Conservation (phyloP, 2,888 invertebrate genomes). For the Cheilosia soror region DNA sequence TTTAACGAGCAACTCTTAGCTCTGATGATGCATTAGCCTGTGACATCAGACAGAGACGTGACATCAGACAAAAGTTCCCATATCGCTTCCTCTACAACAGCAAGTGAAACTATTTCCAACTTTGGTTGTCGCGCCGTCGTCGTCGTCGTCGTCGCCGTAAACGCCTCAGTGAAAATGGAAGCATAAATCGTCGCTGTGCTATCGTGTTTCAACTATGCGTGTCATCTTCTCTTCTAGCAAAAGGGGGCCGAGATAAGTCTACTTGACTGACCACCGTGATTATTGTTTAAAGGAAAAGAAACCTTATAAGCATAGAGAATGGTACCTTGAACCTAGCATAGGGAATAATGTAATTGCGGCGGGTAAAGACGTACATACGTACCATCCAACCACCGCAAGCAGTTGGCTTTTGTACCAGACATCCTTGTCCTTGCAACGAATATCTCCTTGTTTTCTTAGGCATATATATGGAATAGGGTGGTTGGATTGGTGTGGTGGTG, state of each 20-base stretch:
- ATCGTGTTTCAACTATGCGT: constrained; percentile 51
- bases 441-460: constrained; percentile 47
- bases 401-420: constrained; percentile 59
- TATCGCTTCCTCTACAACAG: constrained; percentile 34
- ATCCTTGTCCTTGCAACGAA: constrained; percentile 50
- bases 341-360: constrained; percentile 36
- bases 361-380: constrained; percentile 4
- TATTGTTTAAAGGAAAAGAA: constrained; percentile 60
- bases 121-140: constrained; percentile 22
- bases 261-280: constrained; percentile 58
- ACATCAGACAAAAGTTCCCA: constrained; percentile 69
- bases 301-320: constrained; percentile 52
- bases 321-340: constrained; percentile 63
- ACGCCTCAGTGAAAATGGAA: constrained; percentile 40
- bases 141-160: constrained; percentile 19
- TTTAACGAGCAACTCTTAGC: constrained; percentile 41
- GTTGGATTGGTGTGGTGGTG: neutral
- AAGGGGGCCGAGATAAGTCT: constrained; percentile 33
- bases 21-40: constrained; percentile 19
- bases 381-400: constrained; percentile 40
- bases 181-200: constrained; percentile 10
- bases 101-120: constrained; percentile 14
- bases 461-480: constrained; percentile 5
- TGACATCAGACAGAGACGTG: constrained; percentile 68
- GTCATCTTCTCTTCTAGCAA: constrained; percentile 20